These are phyloP conservation scores for Herminia tarsipennalis DNA, from an alignment of 2,888 invertebrate genomes.

Conservation along the genomic window DNA sequence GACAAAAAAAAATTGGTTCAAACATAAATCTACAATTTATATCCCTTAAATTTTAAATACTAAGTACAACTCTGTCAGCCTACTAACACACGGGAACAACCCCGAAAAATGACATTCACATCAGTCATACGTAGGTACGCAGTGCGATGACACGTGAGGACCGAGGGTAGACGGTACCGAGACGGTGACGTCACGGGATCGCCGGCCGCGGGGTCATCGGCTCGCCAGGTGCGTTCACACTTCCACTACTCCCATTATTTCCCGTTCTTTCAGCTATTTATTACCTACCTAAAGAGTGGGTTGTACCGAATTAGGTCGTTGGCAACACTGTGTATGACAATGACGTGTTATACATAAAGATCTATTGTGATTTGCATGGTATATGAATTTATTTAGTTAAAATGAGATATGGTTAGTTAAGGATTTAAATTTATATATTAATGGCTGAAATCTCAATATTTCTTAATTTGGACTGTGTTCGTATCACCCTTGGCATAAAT, in stretches of 20 bases:
- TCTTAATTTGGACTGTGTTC: too few relatives aligned
- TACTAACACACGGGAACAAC: background rate
- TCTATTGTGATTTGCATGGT: too few relatives aligned
- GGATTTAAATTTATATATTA: too few relatives aligned
- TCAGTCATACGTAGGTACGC: slow-evolving; percentile 44
- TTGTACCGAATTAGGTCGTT: slow-evolving; percentile 6
- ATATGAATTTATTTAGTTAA: too few relatives aligned
- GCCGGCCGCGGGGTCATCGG: slow-evolving; percentile 71
- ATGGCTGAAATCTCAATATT: too few relatives aligned
- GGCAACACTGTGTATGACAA: background rate
- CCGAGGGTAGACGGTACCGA: slow-evolving; percentile 63
- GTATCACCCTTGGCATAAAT: too few relatives aligned
- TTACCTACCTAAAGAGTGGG: slow-evolving; percentile 23
- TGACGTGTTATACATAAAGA: background rate
- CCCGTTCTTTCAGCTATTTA: slow-evolving; percentile 54
- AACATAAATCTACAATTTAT: too few relatives aligned
- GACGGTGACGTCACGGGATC: slow-evolving; percentile 79
- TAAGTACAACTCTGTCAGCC: background rate
- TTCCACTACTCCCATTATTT: slow-evolving; percentile 50
- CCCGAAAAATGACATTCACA: slow-evolving; percentile 12
- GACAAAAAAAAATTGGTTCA: too few relatives aligned
- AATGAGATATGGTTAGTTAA: too few relatives aligned
- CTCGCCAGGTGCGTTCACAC: slow-evolving; percentile 77
- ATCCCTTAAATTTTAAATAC: too few relatives aligned
- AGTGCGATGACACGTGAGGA: slow-evolving; percentile 58